Percentiles rank a stretch among this genome's conserved stretches.
phyloP scores from a whole-genome alignment of 2,888 invertebrate genomes.

The Heterodera filipjevi region DNA sequence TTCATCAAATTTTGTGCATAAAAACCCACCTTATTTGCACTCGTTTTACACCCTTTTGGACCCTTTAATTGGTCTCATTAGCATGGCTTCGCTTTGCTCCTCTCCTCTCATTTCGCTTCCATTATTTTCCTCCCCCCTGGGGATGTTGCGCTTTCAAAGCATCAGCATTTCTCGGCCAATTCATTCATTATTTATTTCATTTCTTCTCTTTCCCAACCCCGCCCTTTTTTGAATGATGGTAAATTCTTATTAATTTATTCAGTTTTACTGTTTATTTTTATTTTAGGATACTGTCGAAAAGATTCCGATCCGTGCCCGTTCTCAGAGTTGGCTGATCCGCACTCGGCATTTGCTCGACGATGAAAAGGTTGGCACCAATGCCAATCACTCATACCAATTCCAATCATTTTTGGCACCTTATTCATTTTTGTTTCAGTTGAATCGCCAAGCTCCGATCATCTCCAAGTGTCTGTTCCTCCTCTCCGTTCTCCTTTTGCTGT shows the following conservation, averaged over 20 bases:
- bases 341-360: constrained; percentile 63
- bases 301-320: constrained; percentile 63
- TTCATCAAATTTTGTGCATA: no score
- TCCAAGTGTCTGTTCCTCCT: constrained; percentile 54
- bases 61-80: not conserved
- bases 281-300: constrained; percentile 62
- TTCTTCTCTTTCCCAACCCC: not conserved
- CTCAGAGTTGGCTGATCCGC: constrained; percentile 64
- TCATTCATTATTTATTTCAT: constrained; percentile 22
- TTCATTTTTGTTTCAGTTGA: constrained; percentile 4
- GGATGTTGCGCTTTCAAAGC: constrained; percentile 3
- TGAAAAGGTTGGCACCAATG: constrained; percentile 48
- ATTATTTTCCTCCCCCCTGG: not conserved
- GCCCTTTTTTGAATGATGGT: constrained; percentile 1
- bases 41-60: not conserved
- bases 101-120: not conserved
- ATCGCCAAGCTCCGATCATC: constrained; percentile 47
- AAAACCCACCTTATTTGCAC: no score
- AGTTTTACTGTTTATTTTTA: constrained; percentile 32
- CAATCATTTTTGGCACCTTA: not conserved
- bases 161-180: not conserved
- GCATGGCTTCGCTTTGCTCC: not conserved
- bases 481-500: constrained; percentile 54
- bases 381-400: not conserved
- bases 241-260: not conserved